Evolutionary conservation across 1,140 invertebrate species (phyloP).

Genomic region (Ylistrum balloti): DNA sequence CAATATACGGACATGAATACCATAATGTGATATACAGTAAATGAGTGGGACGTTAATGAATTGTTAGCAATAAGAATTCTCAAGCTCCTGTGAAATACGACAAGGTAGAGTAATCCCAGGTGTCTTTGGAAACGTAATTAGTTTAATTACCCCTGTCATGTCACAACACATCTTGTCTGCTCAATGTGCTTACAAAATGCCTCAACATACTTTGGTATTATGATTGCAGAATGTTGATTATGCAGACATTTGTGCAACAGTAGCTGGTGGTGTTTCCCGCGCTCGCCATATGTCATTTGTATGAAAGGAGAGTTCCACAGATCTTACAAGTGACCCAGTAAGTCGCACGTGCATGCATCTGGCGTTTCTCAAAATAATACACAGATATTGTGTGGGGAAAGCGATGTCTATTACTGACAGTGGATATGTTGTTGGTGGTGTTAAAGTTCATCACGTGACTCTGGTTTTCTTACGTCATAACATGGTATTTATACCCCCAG

Average conservation of each 20-base stretch:
- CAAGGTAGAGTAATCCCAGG: too few species aligned
- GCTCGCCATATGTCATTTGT: neutral
- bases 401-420: too few species aligned
- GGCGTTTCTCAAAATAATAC: neutral
- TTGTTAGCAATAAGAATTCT: too few species aligned
- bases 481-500: neutral
- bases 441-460: neutral
- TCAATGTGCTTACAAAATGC: neutral
- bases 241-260: too few species aligned
- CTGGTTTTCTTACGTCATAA: neutral
- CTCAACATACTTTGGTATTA: neutral
- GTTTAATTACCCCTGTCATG: neutral
- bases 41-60: too few species aligned
- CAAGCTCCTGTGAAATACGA: too few species aligned
- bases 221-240: too few species aligned
- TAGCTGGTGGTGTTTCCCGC: neutral
- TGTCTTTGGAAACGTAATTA: too few species aligned
- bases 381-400: neutral
- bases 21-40: too few species aligned
- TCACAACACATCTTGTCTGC: neutral
- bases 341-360: neutral
- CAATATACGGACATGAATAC: too few species aligned
- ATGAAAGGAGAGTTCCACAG: neutral
- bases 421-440: neutral
- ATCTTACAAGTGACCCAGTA: neutral